phyloP scores from a whole-genome alignment of 2,888 invertebrate species.

The Caenorhabditis virilis region DNA sequence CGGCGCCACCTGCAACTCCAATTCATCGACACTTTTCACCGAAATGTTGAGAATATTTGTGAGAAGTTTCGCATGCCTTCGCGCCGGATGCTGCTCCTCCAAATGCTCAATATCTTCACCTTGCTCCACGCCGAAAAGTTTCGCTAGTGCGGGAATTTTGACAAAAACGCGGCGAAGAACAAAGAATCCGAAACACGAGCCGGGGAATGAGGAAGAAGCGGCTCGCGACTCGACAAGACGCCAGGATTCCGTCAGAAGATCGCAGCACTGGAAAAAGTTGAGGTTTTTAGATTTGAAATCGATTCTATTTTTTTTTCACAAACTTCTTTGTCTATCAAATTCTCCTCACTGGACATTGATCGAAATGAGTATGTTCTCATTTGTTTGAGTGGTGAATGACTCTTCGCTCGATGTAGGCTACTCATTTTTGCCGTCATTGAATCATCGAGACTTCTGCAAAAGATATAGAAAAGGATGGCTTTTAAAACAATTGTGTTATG shows the following conservation, averaged over 20 bases:
- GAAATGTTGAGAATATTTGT: constrained; percentile 57
- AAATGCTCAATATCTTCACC: constrained; percentile 32
- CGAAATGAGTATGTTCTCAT: constrained; percentile 56
- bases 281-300: neutral
- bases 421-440: constrained; percentile 47
- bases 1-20: constrained; percentile 59
- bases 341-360: constrained; percentile 51
- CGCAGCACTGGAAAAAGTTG: constrained; percentile 37
- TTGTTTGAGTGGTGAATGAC: constrained; percentile 54
- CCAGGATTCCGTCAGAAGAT: constrained; percentile 34
- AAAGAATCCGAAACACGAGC: constrained; percentile 46
- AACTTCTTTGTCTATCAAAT: constrained; percentile 44
- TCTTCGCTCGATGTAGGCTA: constrained; percentile 45
- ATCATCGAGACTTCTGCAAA: constrained; percentile 41
- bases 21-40: constrained; percentile 56
- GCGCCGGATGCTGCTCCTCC: constrained; percentile 38
- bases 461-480: too few relatives aligned
- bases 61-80: constrained; percentile 54
- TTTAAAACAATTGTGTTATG: neutral
- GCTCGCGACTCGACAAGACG: constrained; percentile 32
- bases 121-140: constrained; percentile 29
- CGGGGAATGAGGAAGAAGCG: constrained; percentile 1
- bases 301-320: neutral
- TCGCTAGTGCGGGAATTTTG: constrained; percentile 45
- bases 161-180: constrained; percentile 52